phyloP scores from a whole-genome alignment of 2,113 vertebrate species.

The Lasiurus cinereus region DNA sequence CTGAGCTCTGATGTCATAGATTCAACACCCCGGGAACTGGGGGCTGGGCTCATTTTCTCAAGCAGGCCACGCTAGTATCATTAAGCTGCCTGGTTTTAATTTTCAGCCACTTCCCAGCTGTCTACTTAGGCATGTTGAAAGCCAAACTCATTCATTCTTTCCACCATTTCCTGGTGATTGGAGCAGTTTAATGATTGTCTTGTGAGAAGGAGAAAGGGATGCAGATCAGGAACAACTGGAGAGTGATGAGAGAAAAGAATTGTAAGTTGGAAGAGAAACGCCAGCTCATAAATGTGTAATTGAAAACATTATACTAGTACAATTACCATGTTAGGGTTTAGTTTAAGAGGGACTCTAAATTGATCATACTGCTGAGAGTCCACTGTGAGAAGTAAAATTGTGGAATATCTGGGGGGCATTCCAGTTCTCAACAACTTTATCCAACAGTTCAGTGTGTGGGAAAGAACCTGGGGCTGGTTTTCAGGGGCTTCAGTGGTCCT shows the following conservation, averaged over 20 bases:
- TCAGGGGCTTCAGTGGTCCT: not conserved
- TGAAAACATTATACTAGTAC: slow-evolving; percentile 17
- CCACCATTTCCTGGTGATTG: slow-evolving; percentile 21
- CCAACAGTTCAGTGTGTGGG: not conserved
- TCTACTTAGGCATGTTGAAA: slow-evolving; percentile 8
- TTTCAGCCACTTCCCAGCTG: slow-evolving; percentile 56
- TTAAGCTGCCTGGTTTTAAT: slow-evolving; percentile 49
- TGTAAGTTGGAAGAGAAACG: not conserved
- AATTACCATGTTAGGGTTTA: not conserved
- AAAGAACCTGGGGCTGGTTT: not conserved
- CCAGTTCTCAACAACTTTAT: not conserved
- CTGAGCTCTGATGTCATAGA: slow-evolving; percentile 30
- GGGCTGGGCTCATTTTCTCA: not conserved
- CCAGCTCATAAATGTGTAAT: slow-evolving; percentile 17
- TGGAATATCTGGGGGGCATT: not conserved
- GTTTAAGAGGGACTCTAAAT: slow-evolving; percentile 19
- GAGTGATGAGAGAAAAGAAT: slow-evolving; percentile 48
- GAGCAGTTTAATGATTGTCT: not conserved
- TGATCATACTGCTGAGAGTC: not conserved
- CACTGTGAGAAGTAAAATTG: slow-evolving; percentile 45
- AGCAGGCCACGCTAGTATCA: not conserved
- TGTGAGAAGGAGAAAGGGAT: slow-evolving; percentile 16
- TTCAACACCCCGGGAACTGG: not conserved
- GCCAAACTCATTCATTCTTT: slow-evolving; percentile 71
- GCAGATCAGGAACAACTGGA: not conserved